These are phyloP conservation scores for Coelinius sp. DNA, from an alignment of 2,888 invertebrate genomes.

Conservation along the genomic window DNA sequence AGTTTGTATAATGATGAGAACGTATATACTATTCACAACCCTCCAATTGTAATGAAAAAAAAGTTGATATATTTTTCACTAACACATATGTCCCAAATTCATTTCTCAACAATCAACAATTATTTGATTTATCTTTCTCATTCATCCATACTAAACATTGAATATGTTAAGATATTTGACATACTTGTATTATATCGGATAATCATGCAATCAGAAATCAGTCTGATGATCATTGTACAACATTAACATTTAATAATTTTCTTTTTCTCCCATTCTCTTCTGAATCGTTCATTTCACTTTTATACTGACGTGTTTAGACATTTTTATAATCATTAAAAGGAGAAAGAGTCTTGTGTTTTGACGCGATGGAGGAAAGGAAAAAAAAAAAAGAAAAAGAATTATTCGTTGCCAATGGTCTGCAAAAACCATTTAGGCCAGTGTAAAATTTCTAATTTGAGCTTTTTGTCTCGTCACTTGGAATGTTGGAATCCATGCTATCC, in stretches of 20 bases:
- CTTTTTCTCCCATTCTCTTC: neutral
- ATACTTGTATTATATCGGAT: neutral
- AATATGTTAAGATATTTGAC: neutral
- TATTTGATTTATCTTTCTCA: neutral
- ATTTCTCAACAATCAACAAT: neutral
- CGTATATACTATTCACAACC: conserved; percentile 61
- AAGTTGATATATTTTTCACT: neutral
- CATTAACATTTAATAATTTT: conserved; percentile 26
- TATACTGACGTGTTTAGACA: no score
- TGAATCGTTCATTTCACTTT: neutral
- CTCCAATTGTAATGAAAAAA: conserved; percentile 49
- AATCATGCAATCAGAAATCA: conserved; percentile 19
- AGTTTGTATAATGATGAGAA: neutral
- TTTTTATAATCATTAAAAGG: neutral
- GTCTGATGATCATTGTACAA: conserved; percentile 25
- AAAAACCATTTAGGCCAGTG: neutral
- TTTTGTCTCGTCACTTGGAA: neutral
- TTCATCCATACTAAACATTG: neutral
- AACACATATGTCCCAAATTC: neutral
- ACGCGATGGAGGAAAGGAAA: no score
- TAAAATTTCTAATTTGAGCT: conserved; percentile 17
- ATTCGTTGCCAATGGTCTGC: neutral
- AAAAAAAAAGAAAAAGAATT: neutral
- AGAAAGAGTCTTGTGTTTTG: neutral
- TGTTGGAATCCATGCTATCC: neutral